phyloP scores from a whole-genome alignment of 2,113 vertebrate genomes.

The Procapra przewalskii region DNA sequence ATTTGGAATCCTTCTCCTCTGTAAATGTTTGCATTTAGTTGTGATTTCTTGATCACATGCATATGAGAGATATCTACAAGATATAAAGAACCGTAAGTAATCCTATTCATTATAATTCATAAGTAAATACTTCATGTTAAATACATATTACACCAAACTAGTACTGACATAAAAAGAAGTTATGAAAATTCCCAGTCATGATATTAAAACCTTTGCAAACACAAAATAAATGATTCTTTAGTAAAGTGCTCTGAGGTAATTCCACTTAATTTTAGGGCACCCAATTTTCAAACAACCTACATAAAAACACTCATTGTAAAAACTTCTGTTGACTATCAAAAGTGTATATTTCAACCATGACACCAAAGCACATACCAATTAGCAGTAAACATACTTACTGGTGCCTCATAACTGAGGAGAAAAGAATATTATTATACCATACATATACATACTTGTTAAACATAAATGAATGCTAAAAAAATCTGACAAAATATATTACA shows the following conservation, averaged over 20 bases:
- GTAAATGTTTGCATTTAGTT: background rate
- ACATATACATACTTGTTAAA: background rate
- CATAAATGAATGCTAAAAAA: background rate
- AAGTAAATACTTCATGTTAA: background rate
- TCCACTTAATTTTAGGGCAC: background rate
- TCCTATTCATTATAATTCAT: background rate
- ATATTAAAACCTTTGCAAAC: background rate
- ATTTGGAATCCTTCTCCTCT: background rate
- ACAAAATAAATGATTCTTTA: background rate
- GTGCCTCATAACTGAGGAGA: background rate
- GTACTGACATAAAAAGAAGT: background rate
- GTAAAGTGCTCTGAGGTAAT: background rate
- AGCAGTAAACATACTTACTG: background rate
- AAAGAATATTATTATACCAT: background rate
- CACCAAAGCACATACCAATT: background rate
- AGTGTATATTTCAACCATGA: background rate
- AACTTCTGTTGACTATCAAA: background rate
- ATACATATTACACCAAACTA: background rate
- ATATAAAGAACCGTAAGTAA: background rate
- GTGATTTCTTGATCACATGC: background rate
- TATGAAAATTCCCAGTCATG: background rate
- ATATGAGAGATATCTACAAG: background rate
- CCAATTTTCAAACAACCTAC: background rate
- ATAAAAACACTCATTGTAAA: background rate
- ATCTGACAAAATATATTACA: background rate